These are phyloP conservation scores for Dascillus cervinus DNA, from an alignment of 2,888 invertebrate species.

Conservation along the genomic window DNA sequence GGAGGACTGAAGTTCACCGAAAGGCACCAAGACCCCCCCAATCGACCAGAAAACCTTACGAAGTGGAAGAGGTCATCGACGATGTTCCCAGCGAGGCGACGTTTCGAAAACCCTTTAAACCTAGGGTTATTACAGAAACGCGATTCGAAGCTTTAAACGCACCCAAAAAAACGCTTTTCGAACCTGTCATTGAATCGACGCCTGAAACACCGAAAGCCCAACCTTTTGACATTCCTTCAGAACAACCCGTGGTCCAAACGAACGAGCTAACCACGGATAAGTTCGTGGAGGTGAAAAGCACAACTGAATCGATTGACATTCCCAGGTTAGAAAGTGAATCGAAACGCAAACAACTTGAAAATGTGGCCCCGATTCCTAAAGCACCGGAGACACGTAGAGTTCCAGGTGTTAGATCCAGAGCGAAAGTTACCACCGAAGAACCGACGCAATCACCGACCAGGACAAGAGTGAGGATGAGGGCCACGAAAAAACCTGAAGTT, in stretches of 20 bases:
- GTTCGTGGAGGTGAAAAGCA: too few relatives aligned
- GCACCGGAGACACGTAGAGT: constrained; percentile 2
- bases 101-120: constrained; percentile 22
- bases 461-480: too few relatives aligned
- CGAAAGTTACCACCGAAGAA: too few relatives aligned
- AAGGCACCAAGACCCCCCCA: constrained; percentile 1
- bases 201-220: too few relatives aligned
- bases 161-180: constrained; percentile 17
- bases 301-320: constrained; percentile 1
- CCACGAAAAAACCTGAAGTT: too few relatives aligned
- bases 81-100: constrained; percentile 32
- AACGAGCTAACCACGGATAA: too few relatives aligned
- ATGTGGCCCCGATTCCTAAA: background rate
- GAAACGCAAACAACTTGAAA: constrained; percentile 4
- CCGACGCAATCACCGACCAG: too few relatives aligned
- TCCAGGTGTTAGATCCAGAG: too few relatives aligned
- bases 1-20: background rate
- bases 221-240: too few relatives aligned
- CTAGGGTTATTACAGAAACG: constrained; percentile 33
- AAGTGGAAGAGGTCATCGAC: constrained; percentile 37
- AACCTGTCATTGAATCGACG: constrained; percentile 10
- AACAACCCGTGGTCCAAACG: too few relatives aligned
- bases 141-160: constrained; percentile 30
- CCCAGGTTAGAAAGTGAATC: constrained; percentile 2
- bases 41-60: constrained; percentile 23